Base-by-base conservation (phyloP, 2,113 vertebrate genomes). In the Hiodon tergisus region DNA sequence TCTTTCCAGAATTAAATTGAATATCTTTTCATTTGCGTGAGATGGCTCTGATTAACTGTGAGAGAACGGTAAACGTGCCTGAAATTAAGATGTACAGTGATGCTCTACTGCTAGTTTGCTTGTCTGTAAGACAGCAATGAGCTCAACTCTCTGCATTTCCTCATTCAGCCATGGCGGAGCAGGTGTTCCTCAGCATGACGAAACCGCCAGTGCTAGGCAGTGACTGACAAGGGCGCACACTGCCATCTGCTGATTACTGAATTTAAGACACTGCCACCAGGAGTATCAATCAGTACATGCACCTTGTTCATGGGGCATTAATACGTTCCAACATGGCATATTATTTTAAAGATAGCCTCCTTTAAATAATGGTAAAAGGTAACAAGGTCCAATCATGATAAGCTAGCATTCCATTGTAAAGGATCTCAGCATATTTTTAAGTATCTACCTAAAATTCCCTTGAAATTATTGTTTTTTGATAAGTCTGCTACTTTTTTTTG, bases 251-350 rank as follows among this genome's bases (percentile, higher is more conserved):
- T 70, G 69, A 48, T 4, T 17, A 3, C 68, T 31, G 16, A 2
- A 31, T 55, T n/a, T 2, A 69, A 70, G 3, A 58, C 17, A 53
- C 73, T 66, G 65, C 16, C 69, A 69, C 61, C 59, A 73, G 71
- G 14, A 61, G 51, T 76, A 53, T 58, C 31, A 67, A 70, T 77
- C 55, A 57, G 55, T 75, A 68, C 61, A 57, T 67, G 51, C 57
- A 14, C 17, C 17, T 54, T 31, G 48, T 31, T 46, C 11, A 48
- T 3, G 67, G 14, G 16, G 51, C 48, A 52, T 72, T 47, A 17
- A 48, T 72, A 46, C n/a, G n/a, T 68, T 47, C 66, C 16, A 59
- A 8, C 3, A 57, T 54, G 5, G 55, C 31, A 54, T 75, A 8
- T 3, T n/a, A 8, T 13, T n/a, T 50, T 72, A 54, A 16, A 47